Evolutionary conservation across 1,140 invertebrate genomes (phyloP).

Genomic region (Berghia stephanieae): DNA sequence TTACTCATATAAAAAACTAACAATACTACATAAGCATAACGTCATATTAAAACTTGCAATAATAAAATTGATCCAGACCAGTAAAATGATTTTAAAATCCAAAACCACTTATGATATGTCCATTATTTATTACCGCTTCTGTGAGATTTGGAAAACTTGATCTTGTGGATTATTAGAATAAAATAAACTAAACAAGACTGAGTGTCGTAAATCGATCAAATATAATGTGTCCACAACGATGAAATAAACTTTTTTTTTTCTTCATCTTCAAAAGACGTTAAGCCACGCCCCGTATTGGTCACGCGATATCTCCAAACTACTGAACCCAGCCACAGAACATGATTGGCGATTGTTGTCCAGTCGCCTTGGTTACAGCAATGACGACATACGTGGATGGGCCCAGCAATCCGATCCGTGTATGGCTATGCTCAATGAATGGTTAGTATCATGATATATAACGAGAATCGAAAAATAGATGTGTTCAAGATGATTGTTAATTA

Average conservation of each 20-base stretch:
- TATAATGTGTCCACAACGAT: not conserved
- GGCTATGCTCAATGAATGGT: conserved; percentile 61
- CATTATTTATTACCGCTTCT: not conserved
- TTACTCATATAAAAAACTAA: not conserved
- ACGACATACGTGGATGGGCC: conserved; percentile 58
- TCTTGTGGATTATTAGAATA: not conserved
- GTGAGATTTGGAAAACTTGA: not conserved
- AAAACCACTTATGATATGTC: not conserved
- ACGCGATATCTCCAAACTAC: conserved; percentile 50
- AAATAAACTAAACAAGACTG: not conserved
- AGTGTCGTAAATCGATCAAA: not conserved
- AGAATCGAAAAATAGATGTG: too few relatives aligned
- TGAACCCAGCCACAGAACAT: conserved; percentile 49
- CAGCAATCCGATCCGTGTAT: conserved; percentile 58
- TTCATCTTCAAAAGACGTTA: conserved; percentile 47
- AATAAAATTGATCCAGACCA: not conserved
- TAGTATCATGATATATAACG: too few relatives aligned
- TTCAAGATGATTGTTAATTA: too few relatives aligned
- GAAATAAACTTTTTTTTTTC: not conserved
- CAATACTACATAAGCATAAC: not conserved
- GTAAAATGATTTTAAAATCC: not conserved
- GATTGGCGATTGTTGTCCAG: conserved; percentile 59
- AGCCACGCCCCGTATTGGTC: conserved; percentile 59
- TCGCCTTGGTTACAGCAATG: conserved; percentile 54
- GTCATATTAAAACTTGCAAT: not conserved